These are phyloP conservation scores for Periplaneta americana DNA, from an alignment of 1,140 invertebrate species.

Conservation along the genomic window DNA sequence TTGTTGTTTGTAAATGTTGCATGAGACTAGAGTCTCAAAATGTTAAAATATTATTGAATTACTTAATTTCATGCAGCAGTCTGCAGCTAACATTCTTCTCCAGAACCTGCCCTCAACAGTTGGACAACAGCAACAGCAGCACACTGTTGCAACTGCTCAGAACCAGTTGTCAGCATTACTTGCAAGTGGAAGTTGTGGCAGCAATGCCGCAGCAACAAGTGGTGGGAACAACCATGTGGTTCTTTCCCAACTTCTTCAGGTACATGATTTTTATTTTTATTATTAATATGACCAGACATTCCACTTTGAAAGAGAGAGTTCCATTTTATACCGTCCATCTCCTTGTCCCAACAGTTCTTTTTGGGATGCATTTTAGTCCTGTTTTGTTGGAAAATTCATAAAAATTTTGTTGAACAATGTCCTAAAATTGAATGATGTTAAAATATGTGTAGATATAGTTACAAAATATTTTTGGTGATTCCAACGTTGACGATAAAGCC, in stretches of 20 bases:
- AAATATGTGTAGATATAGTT: no score
- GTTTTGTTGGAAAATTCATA: no score
- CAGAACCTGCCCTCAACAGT: conserved; percentile 8
- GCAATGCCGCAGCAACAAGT: neutral
- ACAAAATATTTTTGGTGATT: no score
- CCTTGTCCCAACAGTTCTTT: no score
- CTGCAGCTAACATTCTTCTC: conserved; percentile 1
- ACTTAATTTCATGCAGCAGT: neutral
- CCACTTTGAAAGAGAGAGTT: neutral
- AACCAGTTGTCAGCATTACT: conserved; percentile 11
- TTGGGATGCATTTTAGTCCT: no score
- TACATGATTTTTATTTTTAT: neutral
- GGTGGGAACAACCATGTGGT: conserved; percentile 7
- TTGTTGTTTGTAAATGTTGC: no score
- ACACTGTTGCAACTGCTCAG: conserved; percentile 6
- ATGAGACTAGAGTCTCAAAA: no score
- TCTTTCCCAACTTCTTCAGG: conserved; percentile 13
- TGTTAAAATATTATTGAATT: no score
- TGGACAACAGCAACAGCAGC: neutral
- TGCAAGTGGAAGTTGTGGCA: neutral
- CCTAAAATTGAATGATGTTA: no score
- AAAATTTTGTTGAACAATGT: no score
- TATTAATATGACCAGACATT: no score
- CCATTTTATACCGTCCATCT: neutral
- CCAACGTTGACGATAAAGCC: no score